Evolutionary conservation across 2,888 invertebrate species (phyloP).

Genomic region (Tachystola acroxantha): DNA sequence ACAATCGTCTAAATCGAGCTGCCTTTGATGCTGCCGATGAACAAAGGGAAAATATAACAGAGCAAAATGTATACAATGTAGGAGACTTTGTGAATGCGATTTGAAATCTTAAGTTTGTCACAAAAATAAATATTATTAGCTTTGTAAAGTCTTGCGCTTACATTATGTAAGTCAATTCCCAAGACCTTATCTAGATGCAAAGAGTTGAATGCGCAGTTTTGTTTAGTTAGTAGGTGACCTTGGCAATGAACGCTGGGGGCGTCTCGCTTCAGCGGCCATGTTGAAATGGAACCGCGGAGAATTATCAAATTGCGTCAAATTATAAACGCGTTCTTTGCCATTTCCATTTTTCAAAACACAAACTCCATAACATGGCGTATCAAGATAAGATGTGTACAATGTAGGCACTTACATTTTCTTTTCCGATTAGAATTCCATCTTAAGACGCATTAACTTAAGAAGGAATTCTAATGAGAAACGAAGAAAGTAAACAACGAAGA

Average conservation of each 20-base stretch:
- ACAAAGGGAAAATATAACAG: no score
- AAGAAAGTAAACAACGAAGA: background rate
- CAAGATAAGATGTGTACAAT: constrained; percentile 4
- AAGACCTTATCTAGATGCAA: background rate
- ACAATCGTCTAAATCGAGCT: no score
- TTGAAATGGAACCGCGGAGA: constrained; percentile 56
- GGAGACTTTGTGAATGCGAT: background rate
- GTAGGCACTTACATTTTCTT: no score
- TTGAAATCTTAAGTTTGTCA: no score
- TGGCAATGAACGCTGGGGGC: constrained; percentile 71
- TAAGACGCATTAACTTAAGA: no score
- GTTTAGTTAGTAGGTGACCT: constrained; percentile 63
- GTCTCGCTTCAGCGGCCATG: constrained; percentile 67
- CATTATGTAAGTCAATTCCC: background rate
- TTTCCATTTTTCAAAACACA: constrained; percentile 21
- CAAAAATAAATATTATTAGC: no score
- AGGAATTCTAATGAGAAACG: background rate
- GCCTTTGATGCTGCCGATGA: no score
- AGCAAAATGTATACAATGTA: no score
- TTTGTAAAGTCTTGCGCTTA: no score
- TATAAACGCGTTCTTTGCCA: constrained; percentile 49
- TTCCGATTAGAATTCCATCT: no score
- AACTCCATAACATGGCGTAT: constrained; percentile 21
- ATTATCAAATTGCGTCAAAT: constrained; percentile 62
- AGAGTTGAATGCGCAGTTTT: constrained; percentile 47